These are phyloP conservation scores for Pygocentrus nattereri DNA, from an alignment of 2,797 vertebrate species.

Conservation along the genomic window DNA sequence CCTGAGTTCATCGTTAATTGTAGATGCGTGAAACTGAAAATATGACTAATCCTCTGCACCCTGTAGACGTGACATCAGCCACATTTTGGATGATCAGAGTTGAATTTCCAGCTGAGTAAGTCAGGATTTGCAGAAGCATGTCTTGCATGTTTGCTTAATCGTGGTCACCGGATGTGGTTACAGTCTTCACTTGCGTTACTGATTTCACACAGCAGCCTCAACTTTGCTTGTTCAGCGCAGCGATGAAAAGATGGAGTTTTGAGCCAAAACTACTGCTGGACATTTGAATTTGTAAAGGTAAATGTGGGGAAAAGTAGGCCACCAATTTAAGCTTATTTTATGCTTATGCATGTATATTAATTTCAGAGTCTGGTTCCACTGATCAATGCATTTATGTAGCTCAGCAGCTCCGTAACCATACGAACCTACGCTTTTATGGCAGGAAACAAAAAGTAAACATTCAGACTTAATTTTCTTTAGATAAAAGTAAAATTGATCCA, in stretches of 20 bases:
- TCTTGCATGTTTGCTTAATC: neutral
- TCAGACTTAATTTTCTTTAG: too few relatives aligned
- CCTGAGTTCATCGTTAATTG: neutral
- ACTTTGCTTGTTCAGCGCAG: neutral
- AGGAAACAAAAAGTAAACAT: too few relatives aligned
- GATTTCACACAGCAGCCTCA: neutral
- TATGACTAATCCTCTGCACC: neutral
- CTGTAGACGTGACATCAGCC: neutral
- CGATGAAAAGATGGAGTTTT: neutral
- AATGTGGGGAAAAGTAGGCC: too few relatives aligned
- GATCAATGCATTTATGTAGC: too few relatives aligned
- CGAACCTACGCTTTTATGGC: too few relatives aligned
- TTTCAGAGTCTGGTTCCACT: too few relatives aligned
- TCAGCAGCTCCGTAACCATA: too few relatives aligned
- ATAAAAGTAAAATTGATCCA: too few relatives aligned
- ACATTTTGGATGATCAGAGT: neutral
- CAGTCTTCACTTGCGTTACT: too few relatives aligned
- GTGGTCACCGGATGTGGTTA: neutral
- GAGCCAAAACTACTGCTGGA: neutral
- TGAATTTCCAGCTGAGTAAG: slow-evolving; percentile 8
- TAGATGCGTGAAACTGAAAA: slow-evolving; percentile 1
- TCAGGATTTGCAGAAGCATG: slow-evolving; percentile 12
- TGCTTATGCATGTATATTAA: too few relatives aligned
- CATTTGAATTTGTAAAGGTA: neutral
- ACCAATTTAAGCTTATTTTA: too few relatives aligned